Percentiles rank a stretch among this genome's conserved stretches.
phyloP scores from a whole-genome alignment of 1,140 invertebrate species.

The Drosophila sulfurigaster region DNA sequence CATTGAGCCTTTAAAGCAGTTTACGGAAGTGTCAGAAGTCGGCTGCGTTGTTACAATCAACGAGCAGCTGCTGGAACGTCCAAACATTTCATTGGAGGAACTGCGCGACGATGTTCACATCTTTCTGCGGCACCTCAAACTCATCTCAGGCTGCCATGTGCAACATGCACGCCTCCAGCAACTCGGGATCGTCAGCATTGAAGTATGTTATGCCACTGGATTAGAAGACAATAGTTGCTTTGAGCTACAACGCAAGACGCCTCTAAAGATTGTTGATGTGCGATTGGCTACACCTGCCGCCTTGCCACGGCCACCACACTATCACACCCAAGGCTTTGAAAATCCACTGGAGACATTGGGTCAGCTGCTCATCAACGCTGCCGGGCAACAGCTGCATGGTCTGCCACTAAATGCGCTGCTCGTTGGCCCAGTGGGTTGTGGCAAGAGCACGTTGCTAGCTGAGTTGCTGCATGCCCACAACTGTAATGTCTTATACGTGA shows the following conservation, averaged over 20 bases:
- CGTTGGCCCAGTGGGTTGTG: conserved; percentile 65
- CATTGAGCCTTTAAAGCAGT: conserved; percentile 17
- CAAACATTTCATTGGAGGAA: conserved; percentile 29
- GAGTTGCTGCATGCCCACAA: conserved; percentile 53
- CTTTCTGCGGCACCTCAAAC: conserved; percentile 50
- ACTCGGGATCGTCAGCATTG: conserved; percentile 61
- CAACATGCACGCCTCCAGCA: conserved; percentile 24
- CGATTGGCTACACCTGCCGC: conserved; percentile 21
- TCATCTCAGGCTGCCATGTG: conserved; percentile 50
- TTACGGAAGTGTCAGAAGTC: neutral
- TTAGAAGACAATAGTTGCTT: conserved; percentile 36
- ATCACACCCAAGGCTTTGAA: conserved; percentile 49
- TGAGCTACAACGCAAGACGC: conserved; percentile 27
- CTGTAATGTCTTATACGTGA: conserved; percentile 70
- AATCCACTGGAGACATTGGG: conserved; percentile 40
- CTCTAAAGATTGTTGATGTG: conserved; percentile 52
- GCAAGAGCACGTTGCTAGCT: conserved; percentile 63
- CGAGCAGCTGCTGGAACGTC: conserved; percentile 33
- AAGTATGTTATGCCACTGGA: conserved; percentile 35
- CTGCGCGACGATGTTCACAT: conserved; percentile 45
- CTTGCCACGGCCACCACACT: conserved; percentile 18
- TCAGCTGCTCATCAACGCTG: conserved; percentile 45
- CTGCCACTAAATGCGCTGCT: conserved; percentile 63
- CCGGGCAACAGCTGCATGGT: neutral
- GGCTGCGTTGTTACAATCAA: conserved; percentile 51